These are phyloP conservation scores for Acleris sparsana DNA, from an alignment of 2,888 invertebrate genomes.

Conservation along the genomic window DNA sequence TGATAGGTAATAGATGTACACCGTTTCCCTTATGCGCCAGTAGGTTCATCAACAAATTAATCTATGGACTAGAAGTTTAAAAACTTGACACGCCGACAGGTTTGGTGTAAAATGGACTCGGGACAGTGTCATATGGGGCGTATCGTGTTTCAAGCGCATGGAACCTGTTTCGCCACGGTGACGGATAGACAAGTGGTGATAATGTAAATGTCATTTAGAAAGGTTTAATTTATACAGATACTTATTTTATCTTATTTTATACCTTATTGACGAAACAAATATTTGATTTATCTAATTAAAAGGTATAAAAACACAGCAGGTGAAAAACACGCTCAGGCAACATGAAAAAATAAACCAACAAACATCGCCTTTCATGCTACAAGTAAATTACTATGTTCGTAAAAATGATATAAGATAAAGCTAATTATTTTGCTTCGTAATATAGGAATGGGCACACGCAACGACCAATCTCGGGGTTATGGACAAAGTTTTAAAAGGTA, in stretches of 20 bases:
- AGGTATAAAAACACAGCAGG: slow-evolving; percentile 16
- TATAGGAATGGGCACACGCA: slow-evolving; percentile 73
- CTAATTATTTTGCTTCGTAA: slow-evolving; percentile 73
- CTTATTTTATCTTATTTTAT: too few species aligned
- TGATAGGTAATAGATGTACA: slow-evolving; percentile 71
- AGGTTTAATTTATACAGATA: too few species aligned
- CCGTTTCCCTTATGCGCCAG: slow-evolving; percentile 64
- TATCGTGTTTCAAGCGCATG: slow-evolving; percentile 24
- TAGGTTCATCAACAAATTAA: slow-evolving; percentile 63
- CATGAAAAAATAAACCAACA: slow-evolving; percentile 48
- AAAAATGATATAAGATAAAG: slow-evolving; percentile 72
- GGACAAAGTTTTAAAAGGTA: slow-evolving; percentile 69
- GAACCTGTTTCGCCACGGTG: slow-evolving; percentile 23
- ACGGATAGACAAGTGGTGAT: slow-evolving; percentile 20
- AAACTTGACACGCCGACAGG: slow-evolving; percentile 65
- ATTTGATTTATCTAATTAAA: background rate
- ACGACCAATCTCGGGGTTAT: slow-evolving; percentile 69
- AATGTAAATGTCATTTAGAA: slow-evolving; percentile 2
- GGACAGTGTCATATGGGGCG: slow-evolving; percentile 38
- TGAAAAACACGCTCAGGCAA: slow-evolving; percentile 37
- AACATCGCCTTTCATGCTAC: slow-evolving; percentile 64
- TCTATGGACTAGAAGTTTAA: slow-evolving; percentile 66
- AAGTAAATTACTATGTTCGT: slow-evolving; percentile 69
- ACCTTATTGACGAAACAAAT: too few species aligned
- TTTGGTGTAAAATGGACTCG: slow-evolving; percentile 59